Evolutionary conservation across 1,140 invertebrate species (phyloP).

Genomic region (Nomia melanderi): DNA sequence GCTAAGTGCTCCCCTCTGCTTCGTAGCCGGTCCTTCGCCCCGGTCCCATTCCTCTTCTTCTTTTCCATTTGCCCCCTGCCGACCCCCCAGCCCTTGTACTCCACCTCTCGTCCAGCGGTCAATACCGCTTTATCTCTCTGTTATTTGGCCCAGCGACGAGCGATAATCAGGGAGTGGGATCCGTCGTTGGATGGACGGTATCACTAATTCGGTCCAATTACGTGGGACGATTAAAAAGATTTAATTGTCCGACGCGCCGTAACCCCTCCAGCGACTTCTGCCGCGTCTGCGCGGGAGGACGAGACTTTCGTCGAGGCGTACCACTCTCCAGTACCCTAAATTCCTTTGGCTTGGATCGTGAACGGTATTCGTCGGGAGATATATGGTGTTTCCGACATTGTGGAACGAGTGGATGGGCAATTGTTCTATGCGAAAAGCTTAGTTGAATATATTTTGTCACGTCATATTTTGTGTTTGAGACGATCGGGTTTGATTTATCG

Average conservation of each 20-base stretch:
- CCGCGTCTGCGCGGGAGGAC: constrained; percentile 9
- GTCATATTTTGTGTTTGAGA: no score
- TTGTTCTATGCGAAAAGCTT: no score
- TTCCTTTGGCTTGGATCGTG: no score
- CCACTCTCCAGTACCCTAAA: no score
- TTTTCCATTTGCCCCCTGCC: constrained; percentile 46
- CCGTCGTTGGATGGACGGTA: constrained; percentile 62
- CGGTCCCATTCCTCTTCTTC: constrained; percentile 19
- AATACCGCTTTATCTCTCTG: constrained; percentile 57
- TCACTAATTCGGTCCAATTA: constrained; percentile 78
- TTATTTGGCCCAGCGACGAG: constrained; percentile 57
- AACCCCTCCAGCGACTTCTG: constrained; percentile 20
- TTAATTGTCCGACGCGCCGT: constrained; percentile 74
- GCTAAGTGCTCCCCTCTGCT: constrained; percentile 75
- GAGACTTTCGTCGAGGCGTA: neutral
- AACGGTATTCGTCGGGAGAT: no score
- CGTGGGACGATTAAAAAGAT: constrained; percentile 76
- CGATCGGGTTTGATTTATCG: no score
- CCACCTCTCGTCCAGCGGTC: no score
- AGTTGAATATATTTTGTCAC: no score
- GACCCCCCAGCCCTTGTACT: neutral
- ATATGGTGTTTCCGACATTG: no score
- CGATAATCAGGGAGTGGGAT: constrained; percentile 70
- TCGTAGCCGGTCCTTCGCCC: constrained; percentile 19
- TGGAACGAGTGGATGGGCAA: no score